Evolutionary conservation across 2,888 invertebrate genomes (phyloP), one percentile per base, ranked within the genome.

Genomic region (Octonoba sinensis): DNA sequence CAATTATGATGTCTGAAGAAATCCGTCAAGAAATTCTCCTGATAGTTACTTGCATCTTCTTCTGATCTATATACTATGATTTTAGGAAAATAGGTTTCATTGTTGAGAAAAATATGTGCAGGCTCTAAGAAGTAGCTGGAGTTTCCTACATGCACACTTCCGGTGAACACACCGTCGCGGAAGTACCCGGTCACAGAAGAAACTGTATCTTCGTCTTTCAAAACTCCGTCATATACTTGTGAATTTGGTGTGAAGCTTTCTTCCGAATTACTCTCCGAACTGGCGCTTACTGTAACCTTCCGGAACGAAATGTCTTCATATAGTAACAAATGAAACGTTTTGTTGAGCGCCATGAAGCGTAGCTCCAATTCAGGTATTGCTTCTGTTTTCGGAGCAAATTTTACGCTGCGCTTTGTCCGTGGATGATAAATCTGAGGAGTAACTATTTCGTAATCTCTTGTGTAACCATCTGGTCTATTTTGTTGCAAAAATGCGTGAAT

Each of bases 21-120:
- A n/a, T 22, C 57, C 0, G 13, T 22, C 20, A 4, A 24, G 12
- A 57, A 22, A 22, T 57, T n/a, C 12, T 16, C 20, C 20, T 22
- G 20, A 12, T 16, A 3, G n/a, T 27, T 18, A 18, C 27, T n/a
- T 8, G 56, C 27, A 49, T 75, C 82, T 24, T 65, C 44, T 16
- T 69, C 69, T 65, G 36, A 36, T 36, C 59, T 64, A 46, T 82
- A 82, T 12, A 82, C 67, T 8, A 82, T 18, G 12, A 70, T 65
- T 59, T 75, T 69, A 2, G 54, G 20, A 16, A 22, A 36, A 47
- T 65, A 16, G 62, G 1, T 49, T 1, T 15, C 16, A 57, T 65
- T 44, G 3, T 15, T 36, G n/a, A 70, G 51, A 46, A 71, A 60
- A 8, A 54, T 22, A 56, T 54, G n/a, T 2, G 82, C 82, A n/a